These are phyloP conservation scores for Paragorgia papillata DNA, from an alignment of 92 coral and sea anemone species.

Conservation along the genomic window DNA sequence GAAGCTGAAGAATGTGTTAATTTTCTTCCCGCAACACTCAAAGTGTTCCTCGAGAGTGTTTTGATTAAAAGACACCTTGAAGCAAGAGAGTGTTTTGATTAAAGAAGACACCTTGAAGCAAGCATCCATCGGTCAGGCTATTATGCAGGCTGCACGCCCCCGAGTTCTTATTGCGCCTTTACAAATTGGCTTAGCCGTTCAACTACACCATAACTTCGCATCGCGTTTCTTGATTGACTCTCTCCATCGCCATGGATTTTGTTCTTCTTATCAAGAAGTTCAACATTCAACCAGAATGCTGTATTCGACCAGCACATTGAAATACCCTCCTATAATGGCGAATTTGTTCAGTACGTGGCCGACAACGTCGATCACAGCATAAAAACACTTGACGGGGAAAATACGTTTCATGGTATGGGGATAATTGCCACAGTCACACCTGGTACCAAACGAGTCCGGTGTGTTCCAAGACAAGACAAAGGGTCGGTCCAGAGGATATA, in stretches of 20 bases:
- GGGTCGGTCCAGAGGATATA: conserved; percentile 31
- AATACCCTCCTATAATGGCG: conserved; percentile 41
- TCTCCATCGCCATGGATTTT: conserved; percentile 50
- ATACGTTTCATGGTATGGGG: conserved; percentile 64
- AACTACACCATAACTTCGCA: conserved; percentile 58
- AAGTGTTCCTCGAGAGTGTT: conserved; percentile 21
- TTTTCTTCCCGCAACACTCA: not conserved
- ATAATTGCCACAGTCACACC: conserved; percentile 58
- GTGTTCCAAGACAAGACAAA: conserved; percentile 43
- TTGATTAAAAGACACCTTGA: not conserved
- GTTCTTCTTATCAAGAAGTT: conserved; percentile 62
- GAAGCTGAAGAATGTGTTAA: conserved; percentile 8
- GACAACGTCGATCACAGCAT: conserved; percentile 63
- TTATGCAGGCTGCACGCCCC: conserved; percentile 57
- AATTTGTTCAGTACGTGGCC: conserved; percentile 60
- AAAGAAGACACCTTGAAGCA: conserved; percentile 7
- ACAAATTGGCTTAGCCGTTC: conserved; percentile 61
- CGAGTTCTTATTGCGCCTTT: conserved; percentile 54
- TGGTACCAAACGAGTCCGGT: conserved; percentile 21
- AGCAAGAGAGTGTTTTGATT: conserved; percentile 13
- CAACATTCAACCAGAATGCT: conserved; percentile 47
- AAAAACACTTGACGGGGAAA: conserved; percentile 49
- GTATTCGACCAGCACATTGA: conserved; percentile 55
- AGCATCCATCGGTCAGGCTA: conserved; percentile 56
- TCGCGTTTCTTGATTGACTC: conserved; percentile 59